These are phyloP conservation scores for Heliconius nattereri DNA, from an alignment of 1,140 invertebrate genomes.

Conservation along the genomic window DNA sequence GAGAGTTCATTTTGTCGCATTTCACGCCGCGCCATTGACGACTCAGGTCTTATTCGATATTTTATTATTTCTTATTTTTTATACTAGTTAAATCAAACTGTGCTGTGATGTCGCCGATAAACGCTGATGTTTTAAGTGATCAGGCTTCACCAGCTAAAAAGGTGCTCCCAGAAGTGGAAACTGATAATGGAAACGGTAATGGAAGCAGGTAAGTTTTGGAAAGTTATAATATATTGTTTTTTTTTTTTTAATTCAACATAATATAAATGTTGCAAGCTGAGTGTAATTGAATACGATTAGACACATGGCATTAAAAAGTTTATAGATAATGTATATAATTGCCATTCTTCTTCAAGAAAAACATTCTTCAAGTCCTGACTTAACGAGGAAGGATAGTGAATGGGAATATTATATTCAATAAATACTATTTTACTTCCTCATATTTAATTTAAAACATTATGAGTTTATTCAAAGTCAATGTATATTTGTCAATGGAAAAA, in stretches of 20 bases:
- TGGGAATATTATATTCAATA: conserved; percentile 22
- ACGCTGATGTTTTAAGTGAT: conserved; percentile 57
- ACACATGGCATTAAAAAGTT: background rate
- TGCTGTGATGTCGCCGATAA: conserved; percentile 71
- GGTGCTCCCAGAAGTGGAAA: conserved; percentile 65
- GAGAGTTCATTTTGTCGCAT: conserved; percentile 52
- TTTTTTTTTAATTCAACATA: no score
- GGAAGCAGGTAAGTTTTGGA: background rate
- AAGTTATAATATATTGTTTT: background rate
- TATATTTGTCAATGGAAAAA: no score
- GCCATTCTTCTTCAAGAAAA: no score
- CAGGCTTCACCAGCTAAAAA: conserved; percentile 55
- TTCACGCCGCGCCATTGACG: conserved; percentile 62
- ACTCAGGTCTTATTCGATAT: conserved; percentile 45
- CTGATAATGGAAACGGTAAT: conserved; percentile 61
- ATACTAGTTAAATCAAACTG: conserved; percentile 42
- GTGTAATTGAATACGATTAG: conserved; percentile 33
- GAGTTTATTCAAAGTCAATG: no score
- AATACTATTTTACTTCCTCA: background rate
- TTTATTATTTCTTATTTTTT: conserved; percentile 35
- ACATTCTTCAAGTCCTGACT: conserved; percentile 11
- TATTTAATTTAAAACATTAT: no score
- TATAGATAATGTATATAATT: background rate
- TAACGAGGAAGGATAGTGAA: conserved; percentile 42
- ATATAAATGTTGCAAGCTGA: no score